Evolutionary conservation across 2,113 vertebrate species (phyloP), one percentile per base, ranked within the genome.

Genomic region (Cercopithecus mona): DNA sequence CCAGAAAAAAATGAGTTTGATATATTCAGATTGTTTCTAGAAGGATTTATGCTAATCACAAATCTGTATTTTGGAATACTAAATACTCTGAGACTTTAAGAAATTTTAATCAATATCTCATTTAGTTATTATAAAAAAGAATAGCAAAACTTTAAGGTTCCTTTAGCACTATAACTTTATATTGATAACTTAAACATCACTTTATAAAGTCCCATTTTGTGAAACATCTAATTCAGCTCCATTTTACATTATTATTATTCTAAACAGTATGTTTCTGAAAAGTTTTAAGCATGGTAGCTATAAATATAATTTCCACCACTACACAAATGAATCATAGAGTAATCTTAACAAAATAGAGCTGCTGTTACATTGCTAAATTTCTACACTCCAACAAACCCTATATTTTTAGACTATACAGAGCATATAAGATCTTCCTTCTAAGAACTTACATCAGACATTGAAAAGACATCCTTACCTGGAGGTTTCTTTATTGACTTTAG

Each of bases 231-330:
- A 48, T 79, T 94, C 43, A 66, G 9, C 9, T 87, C 48, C 52
- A 55, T 79, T 87, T 32, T 96, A 43, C 30, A 73, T 66, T 86
- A 86, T 68, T 92, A 88, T 96, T 86, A 84, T 94, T 75, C 64
- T 81, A 59, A 14, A 70, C 3, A 59, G 38, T 45, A 45, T 78
- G 89, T 86, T 86, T 89, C 94, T 95, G 83, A 92, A 93, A 95
- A 86, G 66, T 92, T 90, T 89, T 72, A 91, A 81, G 20, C 38
- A 66, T 18, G 43, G 43, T 55, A 61, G 48, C 68, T 96, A 68
- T 70, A 93, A 88, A 97, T 96, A 93, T 85, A 97, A 92, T 92
- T 86, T 82, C 68, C 40, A 87, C 73, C 52, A 87, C 90, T 90
- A 88, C 52, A 92, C 72, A 32, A 97, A 83, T 90, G 94, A 95